A percentile compares a stretch with the other conserved stretches of the same genome.
These are phyloP conservation scores for Lycorma delicatula DNA, from an alignment of 1,140 invertebrate genomes.

Conservation along the genomic window DNA sequence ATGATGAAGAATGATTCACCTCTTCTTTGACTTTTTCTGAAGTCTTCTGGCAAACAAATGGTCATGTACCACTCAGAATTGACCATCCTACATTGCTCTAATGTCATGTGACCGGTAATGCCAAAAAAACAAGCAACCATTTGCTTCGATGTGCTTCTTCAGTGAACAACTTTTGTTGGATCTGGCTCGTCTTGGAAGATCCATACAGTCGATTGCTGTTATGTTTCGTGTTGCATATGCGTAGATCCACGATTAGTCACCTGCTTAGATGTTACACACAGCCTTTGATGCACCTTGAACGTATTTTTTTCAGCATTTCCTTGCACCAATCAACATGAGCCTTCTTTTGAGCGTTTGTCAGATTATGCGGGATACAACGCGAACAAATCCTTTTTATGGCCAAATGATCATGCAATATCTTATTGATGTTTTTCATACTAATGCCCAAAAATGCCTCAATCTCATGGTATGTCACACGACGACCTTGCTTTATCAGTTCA, in stretches of 20 bases:
- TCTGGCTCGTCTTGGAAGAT: constrained; percentile 30
- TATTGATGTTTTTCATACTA: constrained; percentile 24
- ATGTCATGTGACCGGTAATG: constrained; percentile 13
- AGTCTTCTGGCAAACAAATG: constrained; percentile 30
- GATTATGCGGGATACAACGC: constrained; percentile 21
- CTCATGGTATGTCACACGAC: constrained; percentile 20
- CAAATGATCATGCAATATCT: constrained; percentile 12
- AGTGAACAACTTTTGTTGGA: constrained; percentile 28
- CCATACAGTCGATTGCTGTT: constrained; percentile 26
- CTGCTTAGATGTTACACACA: constrained; percentile 23
- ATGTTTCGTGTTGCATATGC: constrained; percentile 28
- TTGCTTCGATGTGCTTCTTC: constrained; percentile 23
- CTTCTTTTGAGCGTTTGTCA: constrained; percentile 20
- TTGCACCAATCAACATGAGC: constrained; percentile 23
- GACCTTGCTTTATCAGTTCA: constrained; percentile 9
- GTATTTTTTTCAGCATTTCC: constrained; percentile 22
- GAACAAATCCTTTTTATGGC: constrained; percentile 9
- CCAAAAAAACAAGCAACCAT: constrained; percentile 22
- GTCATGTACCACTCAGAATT: constrained; percentile 27
- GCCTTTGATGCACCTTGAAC: constrained; percentile 20
- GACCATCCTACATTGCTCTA: constrained; percentile 20
- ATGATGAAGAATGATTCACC: constrained; percentile 31
- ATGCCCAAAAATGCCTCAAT: constrained; percentile 14
- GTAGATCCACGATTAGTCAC: constrained; percentile 28
- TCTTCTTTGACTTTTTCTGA: constrained; percentile 19